A percentile compares a stretch with the other conserved stretches of the same genome.
Conservation (phyloP, 2,113 vertebrate genomes). For the Typhlomys cinereus region DNA sequence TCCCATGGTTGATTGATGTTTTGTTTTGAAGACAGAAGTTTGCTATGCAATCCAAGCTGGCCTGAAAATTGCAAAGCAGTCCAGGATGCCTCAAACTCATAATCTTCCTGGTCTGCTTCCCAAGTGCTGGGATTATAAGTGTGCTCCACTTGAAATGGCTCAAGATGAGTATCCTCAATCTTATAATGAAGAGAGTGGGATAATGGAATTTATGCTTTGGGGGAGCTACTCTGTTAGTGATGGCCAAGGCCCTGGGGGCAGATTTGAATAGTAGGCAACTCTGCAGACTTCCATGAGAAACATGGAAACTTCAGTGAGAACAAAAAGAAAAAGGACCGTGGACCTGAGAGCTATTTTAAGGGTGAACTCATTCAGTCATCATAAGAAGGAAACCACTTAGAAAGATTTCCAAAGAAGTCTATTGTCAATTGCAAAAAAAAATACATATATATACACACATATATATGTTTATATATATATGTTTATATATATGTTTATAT, state of each 20-base stretch:
- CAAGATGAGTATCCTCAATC: background rate
- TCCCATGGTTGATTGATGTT: background rate
- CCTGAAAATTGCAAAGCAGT: background rate
- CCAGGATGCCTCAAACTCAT: background rate
- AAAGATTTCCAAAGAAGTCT: conserved; percentile 2
- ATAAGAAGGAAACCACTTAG: background rate
- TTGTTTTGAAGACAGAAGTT: background rate
- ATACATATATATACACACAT: too few relatives aligned
- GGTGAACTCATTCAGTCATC: background rate
- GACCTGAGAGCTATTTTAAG: background rate
- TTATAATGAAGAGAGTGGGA: background rate
- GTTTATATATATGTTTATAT: too few relatives aligned
- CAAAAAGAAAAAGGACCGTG: background rate
- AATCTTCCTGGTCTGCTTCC: background rate
- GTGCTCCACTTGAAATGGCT: background rate
- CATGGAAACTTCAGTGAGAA: background rate
- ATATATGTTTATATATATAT: too few relatives aligned
- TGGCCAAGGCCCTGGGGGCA: background rate
- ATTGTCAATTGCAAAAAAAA: background rate
- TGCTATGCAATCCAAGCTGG: background rate
- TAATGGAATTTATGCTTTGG: background rate
- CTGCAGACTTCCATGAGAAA: background rate
- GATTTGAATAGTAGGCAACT: background rate
- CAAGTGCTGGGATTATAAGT: background rate
- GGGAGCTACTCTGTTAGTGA: background rate